Conservation (phyloP, 2,113 vertebrate species). For the Oenanthe melanoleuca region DNA sequence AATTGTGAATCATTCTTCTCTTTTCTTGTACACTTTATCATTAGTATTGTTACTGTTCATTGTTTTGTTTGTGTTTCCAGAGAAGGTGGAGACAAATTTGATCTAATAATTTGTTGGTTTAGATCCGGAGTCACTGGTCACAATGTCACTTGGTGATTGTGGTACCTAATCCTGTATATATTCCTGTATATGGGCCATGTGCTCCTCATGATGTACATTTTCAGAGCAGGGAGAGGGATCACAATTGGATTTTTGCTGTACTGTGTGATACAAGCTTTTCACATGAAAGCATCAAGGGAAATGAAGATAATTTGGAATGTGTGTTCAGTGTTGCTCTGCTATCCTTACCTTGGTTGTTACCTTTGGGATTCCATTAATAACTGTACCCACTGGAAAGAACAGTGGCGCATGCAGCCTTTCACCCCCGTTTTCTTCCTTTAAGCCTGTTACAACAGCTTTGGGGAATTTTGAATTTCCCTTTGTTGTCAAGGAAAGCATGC, state of each 20-base stretch:
- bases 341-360: background rate
- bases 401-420: background rate
- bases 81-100: background rate
- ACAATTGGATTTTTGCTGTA: background rate
- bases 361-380: background rate
- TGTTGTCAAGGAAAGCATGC: background rate
- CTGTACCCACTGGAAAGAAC: background rate
- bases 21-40: background rate
- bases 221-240: background rate
- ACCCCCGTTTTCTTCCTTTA: background rate
- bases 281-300: background rate
- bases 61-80: background rate
- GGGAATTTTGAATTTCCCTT: background rate
- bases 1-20: accelerated
- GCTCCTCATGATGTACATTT: accelerated
- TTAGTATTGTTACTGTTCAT: background rate
- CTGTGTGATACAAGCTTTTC: background rate
- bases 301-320: background rate
- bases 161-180: background rate
- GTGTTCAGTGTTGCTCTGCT: background rate
- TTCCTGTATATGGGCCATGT: background rate
- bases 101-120: background rate
- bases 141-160: background rate
- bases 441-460: background rate
- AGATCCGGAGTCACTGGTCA: background rate